Base-by-base conservation (phyloP, 2,888 invertebrate genomes). In the Agriopis marginaria region DNA sequence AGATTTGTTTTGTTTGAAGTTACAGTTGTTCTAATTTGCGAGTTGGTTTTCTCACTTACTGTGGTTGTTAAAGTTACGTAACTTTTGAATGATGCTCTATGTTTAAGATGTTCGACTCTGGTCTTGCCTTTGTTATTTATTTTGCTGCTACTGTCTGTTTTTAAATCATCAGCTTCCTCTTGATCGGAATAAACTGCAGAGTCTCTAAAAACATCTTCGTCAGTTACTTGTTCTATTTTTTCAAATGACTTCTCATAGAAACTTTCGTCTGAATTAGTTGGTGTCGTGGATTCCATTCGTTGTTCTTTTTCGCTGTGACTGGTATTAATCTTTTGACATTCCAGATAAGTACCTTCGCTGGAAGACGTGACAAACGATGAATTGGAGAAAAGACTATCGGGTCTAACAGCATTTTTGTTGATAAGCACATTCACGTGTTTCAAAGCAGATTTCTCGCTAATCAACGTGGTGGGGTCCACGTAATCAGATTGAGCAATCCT, bases 401-500 rank as follows among this genome's bases (percentile, higher is more conserved):
- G 94, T 77, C 94, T 86, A 7, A 95, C 81, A 12, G 95, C 84
- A 92, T 77, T 96, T 95, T 87, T 95, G 86, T 93, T 97, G 88
- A 94, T 97, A 92, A 93, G 95, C 91, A 90, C 95, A 94, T 90
- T 97, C 85, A 83, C 95, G 92, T 83, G 96, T 82, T 89, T 93
- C 54, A 89, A 80, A 11, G 93, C 88, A 7, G 94, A 90, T 77
- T 88, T 91, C 69, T 93, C 92, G 51, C 75, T 87, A 53, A 95
- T 95, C 23, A 97, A 90, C 17, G 96, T 96, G 61, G 96, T 95
- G 0, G 98, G 98, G 85, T 98, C 97, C 0, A 97, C 97, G 80
- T 98, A 98, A 84, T 98, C 98, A 0, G 97, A 96, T 77, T 97
- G 96, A 0, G 98, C 98, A 84, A 98, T 97, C 74, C 98, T 96